phyloP scores from a whole-genome alignment of 1,140 invertebrate species.

The Hetaerina americana region DNA sequence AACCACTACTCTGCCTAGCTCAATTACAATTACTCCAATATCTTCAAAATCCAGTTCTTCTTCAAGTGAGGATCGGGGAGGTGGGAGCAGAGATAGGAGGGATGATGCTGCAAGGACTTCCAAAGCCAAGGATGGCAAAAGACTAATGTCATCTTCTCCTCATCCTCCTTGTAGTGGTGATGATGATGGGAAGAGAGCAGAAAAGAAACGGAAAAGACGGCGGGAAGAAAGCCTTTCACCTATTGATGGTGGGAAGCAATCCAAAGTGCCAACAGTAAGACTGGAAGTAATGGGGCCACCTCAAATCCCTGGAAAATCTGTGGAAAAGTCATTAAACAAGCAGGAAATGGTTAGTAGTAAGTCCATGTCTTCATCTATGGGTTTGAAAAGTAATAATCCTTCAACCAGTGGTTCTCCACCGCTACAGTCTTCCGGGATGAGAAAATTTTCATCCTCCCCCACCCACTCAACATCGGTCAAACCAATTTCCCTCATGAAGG shows the following conservation, averaged over 20 bases:
- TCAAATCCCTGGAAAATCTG: background rate
- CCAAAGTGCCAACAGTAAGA: conserved; percentile 2
- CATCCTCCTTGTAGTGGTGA: conserved; percentile 4
- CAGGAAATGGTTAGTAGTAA: background rate
- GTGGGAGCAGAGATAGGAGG: conserved; percentile 7
- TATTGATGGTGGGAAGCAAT: background rate
- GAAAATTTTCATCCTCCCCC: conserved; percentile 55
- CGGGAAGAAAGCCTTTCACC: conserved; percentile 4
- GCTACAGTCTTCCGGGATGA: conserved; percentile 45
- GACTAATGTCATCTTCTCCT: conserved; percentile 34
- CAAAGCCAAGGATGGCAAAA: conserved; percentile 40
- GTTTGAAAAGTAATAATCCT: background rate
- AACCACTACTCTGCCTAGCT: conserved; percentile 50
- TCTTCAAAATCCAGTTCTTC: conserved; percentile 29
- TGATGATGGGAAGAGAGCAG: conserved; percentile 47
- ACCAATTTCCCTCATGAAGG: conserved; percentile 33
- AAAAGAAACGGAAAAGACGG: conserved; percentile 54
- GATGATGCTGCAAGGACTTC: background rate
- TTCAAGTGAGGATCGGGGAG: conserved; percentile 40
- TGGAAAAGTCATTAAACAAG: conserved; percentile 42
- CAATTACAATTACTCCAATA: conserved; percentile 70
- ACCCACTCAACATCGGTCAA: conserved; percentile 43
- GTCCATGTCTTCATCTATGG: background rate
- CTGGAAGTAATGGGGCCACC: conserved; percentile 59
- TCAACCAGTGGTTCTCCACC: background rate